Base-by-base conservation (phyloP, 2,113 vertebrate species). In the Oreochromis spilurus region DNA sequence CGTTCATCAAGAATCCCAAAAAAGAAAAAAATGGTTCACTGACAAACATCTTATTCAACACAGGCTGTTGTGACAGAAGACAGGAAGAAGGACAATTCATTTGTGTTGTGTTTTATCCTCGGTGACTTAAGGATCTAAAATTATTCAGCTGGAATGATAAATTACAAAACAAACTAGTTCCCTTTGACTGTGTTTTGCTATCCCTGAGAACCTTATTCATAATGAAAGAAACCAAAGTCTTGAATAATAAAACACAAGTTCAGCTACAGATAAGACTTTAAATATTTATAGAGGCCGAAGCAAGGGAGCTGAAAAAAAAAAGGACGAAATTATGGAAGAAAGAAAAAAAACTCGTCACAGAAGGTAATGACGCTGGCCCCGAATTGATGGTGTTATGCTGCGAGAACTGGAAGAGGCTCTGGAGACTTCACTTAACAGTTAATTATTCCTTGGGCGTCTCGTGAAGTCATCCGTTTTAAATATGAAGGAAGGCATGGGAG, bases 171-270 rank as follows among this genome's bases (percentile, higher is more conserved):
- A 91, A 89, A 92, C 84, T 40, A 92, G 86, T 93, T 95, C 95
- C 95, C 93, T 95, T 95, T 94, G 93, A 96, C 94, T 93, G 94
- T 92, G 93, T 93, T 94, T 94, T 91, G 90, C 94, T 89, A 91
- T 96, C 96, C 96, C 96, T 97, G 96, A 97, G 96, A 96, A 96
- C 94, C 88, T 87, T 95, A 94, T 96, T 95, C 82, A 90, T 88
- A 92, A 95, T 87, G 58, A 95, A 90, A 91, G 89, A 90, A 93
- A 93, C 81, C 88, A 91, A 95, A 89, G 86, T 91, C 86, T 88
- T 95, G 92, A 95, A 95, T 93, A 93, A 96, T 95, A 91, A 94
- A 95, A 93, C 82, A 91, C 91, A 91, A 94, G 89, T 89, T 91
- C 87, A 88, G 93, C 95, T 92, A 94, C 95, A 92, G 93, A 96